A percentile compares a stretch with the other conserved stretches of the same genome.
phyloP scores from a whole-genome alignment of 2,113 vertebrate species.

The Megaleporinus macrocephalus region DNA sequence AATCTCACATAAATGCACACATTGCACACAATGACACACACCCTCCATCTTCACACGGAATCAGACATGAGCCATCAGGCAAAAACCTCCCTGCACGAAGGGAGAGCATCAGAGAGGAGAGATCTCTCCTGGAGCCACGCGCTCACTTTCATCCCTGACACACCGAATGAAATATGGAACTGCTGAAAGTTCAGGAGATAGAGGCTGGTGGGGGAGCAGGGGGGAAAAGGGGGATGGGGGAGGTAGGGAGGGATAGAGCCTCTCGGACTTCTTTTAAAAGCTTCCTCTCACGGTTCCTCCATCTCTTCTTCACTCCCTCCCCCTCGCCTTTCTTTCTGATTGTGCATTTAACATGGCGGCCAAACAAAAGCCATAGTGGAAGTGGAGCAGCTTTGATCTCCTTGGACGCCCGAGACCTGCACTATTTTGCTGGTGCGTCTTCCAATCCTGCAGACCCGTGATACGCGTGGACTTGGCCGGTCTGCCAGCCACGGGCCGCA shows the following conservation, averaged over 20 bases:
- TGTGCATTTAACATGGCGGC: constrained; percentile 36
- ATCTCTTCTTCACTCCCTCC: background rate
- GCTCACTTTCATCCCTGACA: constrained; percentile 50
- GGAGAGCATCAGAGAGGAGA: constrained; percentile 47
- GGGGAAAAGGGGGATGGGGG: background rate
- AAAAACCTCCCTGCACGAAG: constrained; percentile 25
- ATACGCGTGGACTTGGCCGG: constrained; percentile 4
- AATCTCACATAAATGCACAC: constrained; percentile 19
- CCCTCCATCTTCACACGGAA: constrained; percentile 35
- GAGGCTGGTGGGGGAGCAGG: no score
- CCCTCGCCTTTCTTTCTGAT: background rate
- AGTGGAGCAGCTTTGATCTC: constrained; percentile 48
- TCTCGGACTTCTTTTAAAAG: constrained; percentile 20
- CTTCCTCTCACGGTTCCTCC: constrained; percentile 30
- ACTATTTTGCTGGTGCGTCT: constrained; percentile 12
- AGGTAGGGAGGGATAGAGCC: background rate
- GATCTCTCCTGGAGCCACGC: constrained; percentile 38
- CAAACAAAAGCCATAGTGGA: constrained; percentile 26
- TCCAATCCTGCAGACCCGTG: constrained; percentile 25
- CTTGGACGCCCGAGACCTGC: constrained; percentile 13
- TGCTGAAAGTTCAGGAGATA: constrained; percentile 37
- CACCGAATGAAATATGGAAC: constrained; percentile 51
- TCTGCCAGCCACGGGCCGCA: background rate
- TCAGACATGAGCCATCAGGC: constrained; percentile 38
- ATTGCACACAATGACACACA: constrained; percentile 25